phyloP scores from a whole-genome alignment of 2,113 vertebrate species.

The Cairina moschata region DNA sequence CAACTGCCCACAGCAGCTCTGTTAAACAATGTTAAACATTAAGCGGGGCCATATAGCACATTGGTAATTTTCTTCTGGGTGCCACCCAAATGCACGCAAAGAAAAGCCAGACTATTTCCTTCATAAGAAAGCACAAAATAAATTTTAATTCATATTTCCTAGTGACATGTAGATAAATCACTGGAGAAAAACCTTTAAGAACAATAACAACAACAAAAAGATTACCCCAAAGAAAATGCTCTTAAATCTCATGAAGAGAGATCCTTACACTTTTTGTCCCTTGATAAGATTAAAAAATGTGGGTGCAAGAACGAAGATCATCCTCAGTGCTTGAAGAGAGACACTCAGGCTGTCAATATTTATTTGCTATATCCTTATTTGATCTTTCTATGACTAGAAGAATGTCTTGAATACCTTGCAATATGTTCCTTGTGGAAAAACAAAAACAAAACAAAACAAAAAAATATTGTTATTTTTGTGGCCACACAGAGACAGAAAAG shows the following conservation, averaged over 20 bases:
- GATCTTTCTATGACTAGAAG: background rate
- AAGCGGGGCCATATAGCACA: background rate
- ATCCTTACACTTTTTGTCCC: background rate
- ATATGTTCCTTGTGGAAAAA: background rate
- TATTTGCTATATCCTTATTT: background rate
- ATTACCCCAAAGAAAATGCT: background rate
- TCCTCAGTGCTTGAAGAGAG: background rate
- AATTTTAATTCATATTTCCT: background rate
- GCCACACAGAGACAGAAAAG: rapidly evolving
- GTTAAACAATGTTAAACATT: background rate
- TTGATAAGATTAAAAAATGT: background rate
- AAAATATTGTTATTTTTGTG: background rate
- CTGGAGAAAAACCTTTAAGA: background rate
- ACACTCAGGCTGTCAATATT: background rate
- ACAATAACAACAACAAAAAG: background rate
- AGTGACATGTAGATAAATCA: background rate
- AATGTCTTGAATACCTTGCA: background rate
- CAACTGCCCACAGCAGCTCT: background rate
- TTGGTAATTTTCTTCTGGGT: background rate
- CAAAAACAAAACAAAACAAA: too few relatives aligned
- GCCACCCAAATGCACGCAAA: background rate
- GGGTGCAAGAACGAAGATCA: rapidly evolving
- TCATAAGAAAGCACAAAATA: background rate
- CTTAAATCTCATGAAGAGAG: background rate
- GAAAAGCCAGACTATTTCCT: background rate